Evolutionary conservation across 1,140 invertebrate genomes (phyloP).

Genomic region (Saccostrea cuccullata): DNA sequence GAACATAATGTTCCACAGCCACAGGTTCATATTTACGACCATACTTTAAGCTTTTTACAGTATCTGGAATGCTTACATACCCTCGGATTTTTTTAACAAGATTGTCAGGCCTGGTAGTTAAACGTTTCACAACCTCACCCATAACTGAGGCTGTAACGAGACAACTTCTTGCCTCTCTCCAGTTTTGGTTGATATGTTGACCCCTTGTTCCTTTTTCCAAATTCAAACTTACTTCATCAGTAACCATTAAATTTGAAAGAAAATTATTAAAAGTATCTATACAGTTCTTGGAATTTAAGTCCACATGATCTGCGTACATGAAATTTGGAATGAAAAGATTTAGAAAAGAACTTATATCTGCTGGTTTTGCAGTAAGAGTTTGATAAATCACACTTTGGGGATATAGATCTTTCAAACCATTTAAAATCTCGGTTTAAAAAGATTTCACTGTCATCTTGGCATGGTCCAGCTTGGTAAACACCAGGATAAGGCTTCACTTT

Average conservation of each 20-base stretch:
- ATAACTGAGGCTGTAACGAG: slow-evolving; percentile 32
- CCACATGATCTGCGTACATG: neutral
- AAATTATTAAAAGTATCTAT: neutral
- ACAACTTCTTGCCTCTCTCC: slow-evolving; percentile 29
- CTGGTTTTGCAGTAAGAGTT: neutral
- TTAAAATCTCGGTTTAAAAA: neutral
- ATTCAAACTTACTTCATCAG: slow-evolving; percentile 16
- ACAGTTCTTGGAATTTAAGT: neutral
- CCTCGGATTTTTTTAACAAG: slow-evolving; percentile 34
- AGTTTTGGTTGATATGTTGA: slow-evolving; percentile 42
- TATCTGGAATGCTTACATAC: slow-evolving; percentile 29
- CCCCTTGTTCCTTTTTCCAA: slow-evolving; percentile 13
- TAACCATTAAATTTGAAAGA: neutral
- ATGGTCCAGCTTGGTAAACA: neutral
- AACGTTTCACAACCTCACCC: slow-evolving; percentile 32
- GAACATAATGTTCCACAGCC: slow-evolving; percentile 24
- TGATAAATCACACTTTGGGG: slow-evolving; percentile 27
- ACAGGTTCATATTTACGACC: slow-evolving; percentile 19
- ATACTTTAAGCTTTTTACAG: slow-evolving; percentile 39
- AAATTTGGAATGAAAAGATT: neutral
- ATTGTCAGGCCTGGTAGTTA: slow-evolving; percentile 2
- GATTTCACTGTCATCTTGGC: neutral
- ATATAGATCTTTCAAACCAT: slow-evolving; percentile 22
- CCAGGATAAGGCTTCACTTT: neutral
- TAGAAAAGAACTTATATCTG: neutral